phyloP scores from a whole-genome alignment of 2,113 vertebrate genomes.

The Aegithalos caudatus region DNA sequence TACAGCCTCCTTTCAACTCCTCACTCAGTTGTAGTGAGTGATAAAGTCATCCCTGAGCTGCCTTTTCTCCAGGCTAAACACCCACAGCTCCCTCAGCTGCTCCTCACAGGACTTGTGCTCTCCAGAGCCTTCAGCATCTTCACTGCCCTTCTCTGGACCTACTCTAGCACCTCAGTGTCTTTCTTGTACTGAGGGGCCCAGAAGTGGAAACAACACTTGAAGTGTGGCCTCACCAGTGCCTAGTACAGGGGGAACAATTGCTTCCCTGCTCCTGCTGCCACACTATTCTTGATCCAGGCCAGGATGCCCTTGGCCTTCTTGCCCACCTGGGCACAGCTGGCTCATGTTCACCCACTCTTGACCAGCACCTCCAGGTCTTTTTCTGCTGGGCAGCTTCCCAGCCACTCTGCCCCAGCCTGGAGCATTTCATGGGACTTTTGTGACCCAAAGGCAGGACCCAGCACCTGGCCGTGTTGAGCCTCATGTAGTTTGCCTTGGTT shows the following conservation, averaged over 20 bases:
- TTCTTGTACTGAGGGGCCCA: background rate
- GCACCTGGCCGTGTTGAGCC: background rate
- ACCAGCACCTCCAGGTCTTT: background rate
- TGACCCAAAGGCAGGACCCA: background rate
- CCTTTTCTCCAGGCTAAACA: background rate
- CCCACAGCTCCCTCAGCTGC: background rate
- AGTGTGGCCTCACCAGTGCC: background rate
- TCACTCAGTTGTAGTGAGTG: background rate
- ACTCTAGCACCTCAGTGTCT: background rate
- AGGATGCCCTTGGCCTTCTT: background rate
- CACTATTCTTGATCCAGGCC: background rate
- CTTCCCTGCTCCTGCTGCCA: background rate
- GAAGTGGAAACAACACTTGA: background rate
- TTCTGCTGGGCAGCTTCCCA: background rate
- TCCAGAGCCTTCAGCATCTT: background rate
- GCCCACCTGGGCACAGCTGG: background rate
- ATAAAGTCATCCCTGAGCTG: background rate
- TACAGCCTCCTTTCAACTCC: background rate
- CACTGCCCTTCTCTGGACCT: background rate
- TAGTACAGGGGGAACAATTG: background rate
- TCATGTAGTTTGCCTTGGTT: background rate
- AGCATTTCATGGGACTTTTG: background rate
- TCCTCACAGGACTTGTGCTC: background rate
- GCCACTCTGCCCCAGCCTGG: background rate
- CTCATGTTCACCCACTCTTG: background rate